Conservation (phyloP, 2,888 invertebrate genomes). For the Zhuqinia jingwanae region DNA sequence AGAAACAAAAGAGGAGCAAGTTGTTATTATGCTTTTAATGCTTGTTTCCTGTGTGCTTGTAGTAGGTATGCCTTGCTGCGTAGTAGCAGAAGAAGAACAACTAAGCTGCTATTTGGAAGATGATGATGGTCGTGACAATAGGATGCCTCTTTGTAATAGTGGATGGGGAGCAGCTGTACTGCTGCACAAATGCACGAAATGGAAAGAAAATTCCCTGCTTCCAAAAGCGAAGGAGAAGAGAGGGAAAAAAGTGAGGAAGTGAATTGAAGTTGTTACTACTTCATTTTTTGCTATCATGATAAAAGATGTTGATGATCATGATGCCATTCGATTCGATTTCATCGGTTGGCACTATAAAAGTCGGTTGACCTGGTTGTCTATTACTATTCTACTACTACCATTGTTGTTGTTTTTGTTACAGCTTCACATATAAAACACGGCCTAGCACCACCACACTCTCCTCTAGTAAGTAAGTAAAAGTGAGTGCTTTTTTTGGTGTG, state of each 20-base stretch:
- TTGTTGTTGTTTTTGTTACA: conserved; percentile 66
- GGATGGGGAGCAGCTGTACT: conserved; percentile 1
- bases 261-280: conserved; percentile 71
- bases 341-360: conserved; percentile 65
- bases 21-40: conserved; percentile 25
- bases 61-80: conserved; percentile 17
- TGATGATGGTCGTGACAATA: conserved; percentile 12
- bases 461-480: conserved; percentile 51
- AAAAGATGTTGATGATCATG: too few relatives aligned
- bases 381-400: background rate
- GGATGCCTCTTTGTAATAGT: background rate
- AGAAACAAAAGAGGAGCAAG: conserved; percentile 40
- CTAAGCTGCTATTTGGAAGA: conserved; percentile 13
- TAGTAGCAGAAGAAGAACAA: too few relatives aligned
- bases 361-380: conserved; percentile 69
- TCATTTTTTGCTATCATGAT: too few relatives aligned
- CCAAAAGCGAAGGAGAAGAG: conserved; percentile 14
- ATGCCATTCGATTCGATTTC: conserved; percentile 70
- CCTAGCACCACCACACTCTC: too few relatives aligned
- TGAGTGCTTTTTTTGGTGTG: conserved; percentile 40
- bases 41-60: conserved; percentile 34
- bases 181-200: conserved; percentile 58
- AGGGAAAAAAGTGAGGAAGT: conserved; percentile 54
- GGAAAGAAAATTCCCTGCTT: conserved; percentile 60
- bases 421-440: conserved; percentile 66